Evolutionary conservation across 2,113 vertebrate genomes (phyloP).

Genomic region (Eudyptes chrysolophus): DNA sequence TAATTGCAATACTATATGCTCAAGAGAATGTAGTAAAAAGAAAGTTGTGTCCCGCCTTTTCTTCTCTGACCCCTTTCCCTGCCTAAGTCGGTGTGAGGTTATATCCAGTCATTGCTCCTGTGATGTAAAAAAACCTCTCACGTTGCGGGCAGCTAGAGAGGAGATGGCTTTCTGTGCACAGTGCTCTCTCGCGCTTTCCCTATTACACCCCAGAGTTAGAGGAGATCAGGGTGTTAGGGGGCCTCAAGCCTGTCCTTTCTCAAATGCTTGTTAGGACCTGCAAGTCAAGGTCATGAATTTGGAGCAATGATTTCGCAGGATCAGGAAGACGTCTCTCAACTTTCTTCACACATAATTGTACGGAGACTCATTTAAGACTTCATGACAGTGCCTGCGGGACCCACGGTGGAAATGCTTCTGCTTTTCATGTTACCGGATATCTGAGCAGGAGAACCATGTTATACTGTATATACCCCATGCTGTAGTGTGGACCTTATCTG

Average conservation of each 20-base stretch:
- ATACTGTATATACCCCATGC: background rate
- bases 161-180: background rate
- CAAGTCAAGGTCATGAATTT: background rate
- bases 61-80: background rate
- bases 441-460: background rate
- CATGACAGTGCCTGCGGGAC: background rate
- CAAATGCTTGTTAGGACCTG: background rate
- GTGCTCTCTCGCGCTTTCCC: background rate
- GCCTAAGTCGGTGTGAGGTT: background rate
- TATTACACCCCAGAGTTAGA: background rate
- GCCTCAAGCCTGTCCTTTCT: background rate
- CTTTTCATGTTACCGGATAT: accelerated
- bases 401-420: background rate
- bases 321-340: background rate
- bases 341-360: background rate
- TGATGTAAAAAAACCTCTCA: background rate
- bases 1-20: background rate
- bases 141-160: accelerated
- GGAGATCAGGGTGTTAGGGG: accelerated
- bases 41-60: background rate
- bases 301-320: background rate
- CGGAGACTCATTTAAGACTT: background rate
- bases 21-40: background rate
- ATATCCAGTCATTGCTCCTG: background rate
- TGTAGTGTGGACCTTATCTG: background rate